phyloP scores from a whole-genome alignment of 30 jellyfish, hydroid and myxozoan genomes.

The Aurelia aurita region DNA sequence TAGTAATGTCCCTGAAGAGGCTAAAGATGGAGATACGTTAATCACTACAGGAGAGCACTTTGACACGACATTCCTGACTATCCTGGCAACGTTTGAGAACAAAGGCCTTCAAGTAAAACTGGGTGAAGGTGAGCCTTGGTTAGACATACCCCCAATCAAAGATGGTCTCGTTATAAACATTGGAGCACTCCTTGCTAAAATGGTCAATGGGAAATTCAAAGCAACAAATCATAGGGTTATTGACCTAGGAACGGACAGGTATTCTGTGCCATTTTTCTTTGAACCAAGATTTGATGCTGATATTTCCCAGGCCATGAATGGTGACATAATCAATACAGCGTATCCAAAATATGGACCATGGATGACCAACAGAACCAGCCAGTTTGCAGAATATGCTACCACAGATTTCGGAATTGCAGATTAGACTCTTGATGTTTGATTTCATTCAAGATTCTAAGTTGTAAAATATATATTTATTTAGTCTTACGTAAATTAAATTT shows the following conservation, averaged over 20 bases:
- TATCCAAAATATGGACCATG: conserved; percentile 82
- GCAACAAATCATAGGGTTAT: conserved; percentile 89
- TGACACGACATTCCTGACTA: conserved; percentile 71
- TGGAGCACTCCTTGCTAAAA: conserved; percentile 63
- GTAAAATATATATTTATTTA: too few species aligned
- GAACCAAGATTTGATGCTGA: conserved; percentile 87
- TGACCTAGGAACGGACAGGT: conserved; percentile 79
- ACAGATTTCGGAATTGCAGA: conserved; percentile 90
- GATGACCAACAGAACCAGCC: conserved; percentile 89
- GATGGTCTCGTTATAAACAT: conserved; percentile 65
- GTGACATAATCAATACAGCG: conserved; percentile 40
- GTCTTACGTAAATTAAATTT: too few species aligned
- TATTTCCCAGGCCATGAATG: conserved; percentile 71
- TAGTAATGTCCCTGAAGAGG: conserved; percentile 77
- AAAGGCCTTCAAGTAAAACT: conserved; percentile 82
- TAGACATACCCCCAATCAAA: conserved; percentile 72
- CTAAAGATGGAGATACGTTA: conserved; percentile 67
- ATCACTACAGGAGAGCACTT: conserved; percentile 91
- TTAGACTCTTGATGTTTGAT: not conserved
- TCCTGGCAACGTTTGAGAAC: conserved; percentile 77
- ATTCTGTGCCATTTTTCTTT: conserved; percentile 79
- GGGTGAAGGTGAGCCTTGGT: conserved; percentile 69
- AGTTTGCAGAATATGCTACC: conserved; percentile 86
- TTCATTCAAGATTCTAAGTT: too few species aligned
- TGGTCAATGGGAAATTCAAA: conserved; percentile 52